phyloP scores from a whole-genome alignment of 2,888 invertebrate species.

The Melieria picta region DNA sequence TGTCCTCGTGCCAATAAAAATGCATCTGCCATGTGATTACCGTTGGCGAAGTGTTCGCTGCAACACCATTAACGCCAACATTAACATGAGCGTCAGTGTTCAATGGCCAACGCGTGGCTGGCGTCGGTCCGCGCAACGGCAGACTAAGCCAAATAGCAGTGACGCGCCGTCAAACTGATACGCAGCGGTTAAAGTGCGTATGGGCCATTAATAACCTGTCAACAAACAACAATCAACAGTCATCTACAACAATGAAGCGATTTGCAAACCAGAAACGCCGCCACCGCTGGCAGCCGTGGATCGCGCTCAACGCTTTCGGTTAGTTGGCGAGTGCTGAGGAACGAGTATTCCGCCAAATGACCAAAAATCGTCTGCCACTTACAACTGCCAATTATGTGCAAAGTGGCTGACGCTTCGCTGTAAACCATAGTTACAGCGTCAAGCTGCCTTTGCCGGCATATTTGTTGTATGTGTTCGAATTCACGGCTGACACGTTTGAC shows the following conservation, averaged over 20 bases:
- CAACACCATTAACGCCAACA: too few relatives aligned
- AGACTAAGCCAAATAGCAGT: too few relatives aligned
- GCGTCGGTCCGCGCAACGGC: too few relatives aligned
- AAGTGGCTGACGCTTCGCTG: neutral
- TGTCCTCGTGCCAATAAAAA: too few relatives aligned
- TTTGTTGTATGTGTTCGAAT: neutral
- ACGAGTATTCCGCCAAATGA: too few relatives aligned
- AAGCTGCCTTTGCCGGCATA: neutral
- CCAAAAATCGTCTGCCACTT: neutral
- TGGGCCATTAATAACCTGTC: constrained; percentile 1
- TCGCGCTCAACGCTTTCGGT: neutral
- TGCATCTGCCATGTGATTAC: too few relatives aligned
- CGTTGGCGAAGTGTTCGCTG: too few relatives aligned
- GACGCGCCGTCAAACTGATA: too few relatives aligned
- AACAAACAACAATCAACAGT: neutral
- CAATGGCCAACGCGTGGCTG: too few relatives aligned
- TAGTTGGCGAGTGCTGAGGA: neutral
- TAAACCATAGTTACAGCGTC: constrained; percentile 13
- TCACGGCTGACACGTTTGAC: constrained; percentile 3
- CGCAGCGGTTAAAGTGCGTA: neutral
- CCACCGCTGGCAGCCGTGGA: too few relatives aligned
- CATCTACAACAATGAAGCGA: neutral
- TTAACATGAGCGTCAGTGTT: too few relatives aligned
- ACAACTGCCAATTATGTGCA: constrained; percentile 2
- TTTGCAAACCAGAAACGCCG: neutral